phyloP scores from a whole-genome alignment of 1,140 invertebrate genomes.

The Cotesia vestalis region DNA sequence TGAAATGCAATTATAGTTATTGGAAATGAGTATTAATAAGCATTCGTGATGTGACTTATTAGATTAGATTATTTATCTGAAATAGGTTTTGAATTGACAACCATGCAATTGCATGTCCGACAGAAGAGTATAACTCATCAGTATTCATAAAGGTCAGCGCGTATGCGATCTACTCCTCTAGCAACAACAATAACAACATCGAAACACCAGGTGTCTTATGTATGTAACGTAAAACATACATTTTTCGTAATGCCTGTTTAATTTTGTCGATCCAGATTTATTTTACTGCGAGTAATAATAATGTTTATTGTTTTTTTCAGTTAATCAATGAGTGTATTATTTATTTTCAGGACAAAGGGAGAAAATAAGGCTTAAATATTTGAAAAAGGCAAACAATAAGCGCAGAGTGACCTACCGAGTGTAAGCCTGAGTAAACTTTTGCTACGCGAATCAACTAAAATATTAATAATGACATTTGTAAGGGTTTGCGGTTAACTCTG shows the following conservation, averaged over 20 bases:
- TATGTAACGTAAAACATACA: too few relatives aligned
- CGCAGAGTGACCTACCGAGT: too few relatives aligned
- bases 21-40: neutral
- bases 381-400: neutral
- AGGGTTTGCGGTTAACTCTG: slow-evolving; percentile 39
- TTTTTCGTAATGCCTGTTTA: too few relatives aligned
- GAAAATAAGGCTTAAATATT: too few relatives aligned
- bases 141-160: slow-evolving; percentile 62
- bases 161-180: slow-evolving; percentile 31
- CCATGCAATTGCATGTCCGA: slow-evolving; percentile 52
- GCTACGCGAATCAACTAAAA: slow-evolving; percentile 38
- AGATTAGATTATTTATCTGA: slow-evolving; percentile 37
- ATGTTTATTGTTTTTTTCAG: too few relatives aligned
- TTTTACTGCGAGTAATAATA: too few relatives aligned
- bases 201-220: too few relatives aligned
- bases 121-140: slow-evolving; percentile 40
- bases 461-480: slow-evolving; percentile 54
- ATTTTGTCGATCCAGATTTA: too few relatives aligned
- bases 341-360: too few relatives aligned
- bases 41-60: slow-evolving; percentile 31
- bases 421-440: neutral
- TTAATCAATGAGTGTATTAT: too few relatives aligned
- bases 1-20: neutral
- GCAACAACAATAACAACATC: neutral
- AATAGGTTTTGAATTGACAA: slow-evolving; percentile 34